These are phyloP conservation scores for Cygnus olor DNA, from an alignment of 2,797 vertebrate species.

Conservation along the genomic window DNA sequence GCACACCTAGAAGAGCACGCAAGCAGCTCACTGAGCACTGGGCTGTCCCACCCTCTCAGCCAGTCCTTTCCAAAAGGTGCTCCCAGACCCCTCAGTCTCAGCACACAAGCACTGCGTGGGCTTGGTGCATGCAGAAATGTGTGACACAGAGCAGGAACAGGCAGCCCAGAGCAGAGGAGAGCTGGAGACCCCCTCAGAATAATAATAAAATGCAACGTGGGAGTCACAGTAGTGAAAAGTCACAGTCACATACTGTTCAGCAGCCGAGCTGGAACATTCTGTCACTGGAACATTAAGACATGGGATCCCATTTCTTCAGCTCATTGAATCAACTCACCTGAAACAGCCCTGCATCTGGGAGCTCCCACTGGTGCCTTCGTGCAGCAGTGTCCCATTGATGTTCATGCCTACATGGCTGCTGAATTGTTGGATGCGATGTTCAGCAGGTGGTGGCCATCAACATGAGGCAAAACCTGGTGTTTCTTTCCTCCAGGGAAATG, in stretches of 20 bases:
- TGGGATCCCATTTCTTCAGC: neutral
- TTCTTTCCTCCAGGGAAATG: neutral
- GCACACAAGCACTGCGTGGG: neutral
- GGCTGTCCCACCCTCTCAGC: neutral
- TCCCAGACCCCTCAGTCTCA: neutral
- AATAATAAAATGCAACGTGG: neutral
- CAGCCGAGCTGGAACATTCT: neutral
- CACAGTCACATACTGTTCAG: neutral
- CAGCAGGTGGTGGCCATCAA: neutral
- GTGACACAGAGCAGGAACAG: neutral
- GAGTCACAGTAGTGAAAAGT: neutral
- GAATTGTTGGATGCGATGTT: neutral
- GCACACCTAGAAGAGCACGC: neutral
- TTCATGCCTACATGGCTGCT: neutral
- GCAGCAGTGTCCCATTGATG: fast-evolving
- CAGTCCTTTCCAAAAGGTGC: neutral
- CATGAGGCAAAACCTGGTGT: neutral
- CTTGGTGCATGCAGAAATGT: neutral
- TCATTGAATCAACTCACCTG: neutral
- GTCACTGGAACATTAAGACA: neutral
- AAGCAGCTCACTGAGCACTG: neutral
- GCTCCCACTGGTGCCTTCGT: neutral
- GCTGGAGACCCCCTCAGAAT: neutral
- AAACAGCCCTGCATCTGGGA: neutral
- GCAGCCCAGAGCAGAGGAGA: neutral